These are phyloP conservation scores for Drosophila setosimentum DNA, from an alignment of 2,888 invertebrate genomes.

Conservation along the genomic window DNA sequence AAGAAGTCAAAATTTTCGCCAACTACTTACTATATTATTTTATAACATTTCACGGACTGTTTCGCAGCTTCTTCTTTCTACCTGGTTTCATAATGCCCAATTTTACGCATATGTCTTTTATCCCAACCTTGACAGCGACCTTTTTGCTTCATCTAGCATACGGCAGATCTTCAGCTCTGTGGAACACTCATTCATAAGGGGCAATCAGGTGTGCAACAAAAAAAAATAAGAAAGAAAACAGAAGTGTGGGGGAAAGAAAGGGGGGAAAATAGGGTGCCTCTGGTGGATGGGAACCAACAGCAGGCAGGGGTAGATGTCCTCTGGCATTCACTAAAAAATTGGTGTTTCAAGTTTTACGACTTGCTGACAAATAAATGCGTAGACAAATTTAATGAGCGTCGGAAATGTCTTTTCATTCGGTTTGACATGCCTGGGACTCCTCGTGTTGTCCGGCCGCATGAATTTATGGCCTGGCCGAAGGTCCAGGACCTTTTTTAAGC, in stretches of 20 bases:
- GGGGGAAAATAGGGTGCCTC: not conserved
- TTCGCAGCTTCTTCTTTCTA: slow-evolving; percentile 30
- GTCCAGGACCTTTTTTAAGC: slow-evolving; percentile 43
- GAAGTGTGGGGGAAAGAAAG: not conserved
- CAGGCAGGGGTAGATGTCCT: not conserved
- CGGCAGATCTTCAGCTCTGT: not conserved
- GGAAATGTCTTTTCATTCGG: slow-evolving; percentile 75
- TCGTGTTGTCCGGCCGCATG: slow-evolving; percentile 23
- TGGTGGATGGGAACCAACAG: not conserved
- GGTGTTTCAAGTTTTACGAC: slow-evolving; percentile 75
- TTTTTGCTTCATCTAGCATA: slow-evolving; percentile 27
- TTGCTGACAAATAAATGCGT: slow-evolving; percentile 83
- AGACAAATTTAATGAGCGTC: slow-evolving; percentile 83
- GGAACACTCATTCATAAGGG: slow-evolving; percentile 4
- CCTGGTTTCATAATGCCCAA: slow-evolving; percentile 32
- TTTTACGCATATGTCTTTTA: slow-evolving; percentile 52
- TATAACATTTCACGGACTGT: slow-evolving; percentile 47
- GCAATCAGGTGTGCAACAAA: slow-evolving; percentile 35
- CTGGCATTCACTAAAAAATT: slow-evolving; percentile 58
- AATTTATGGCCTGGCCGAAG: slow-evolving; percentile 41
- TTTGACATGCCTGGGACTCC: slow-evolving; percentile 32
- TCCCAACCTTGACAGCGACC: slow-evolving; percentile 49
- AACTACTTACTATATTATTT: slow-evolving; percentile 44
- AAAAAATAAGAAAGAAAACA: not conserved
- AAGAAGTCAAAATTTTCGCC: slow-evolving; percentile 16